Percentiles rank a stretch among this genome's conserved stretches.
These are phyloP conservation scores for Nothobranchius kuhntae DNA, from an alignment of 2,113 vertebrate genomes.

Conservation along the genomic window DNA sequence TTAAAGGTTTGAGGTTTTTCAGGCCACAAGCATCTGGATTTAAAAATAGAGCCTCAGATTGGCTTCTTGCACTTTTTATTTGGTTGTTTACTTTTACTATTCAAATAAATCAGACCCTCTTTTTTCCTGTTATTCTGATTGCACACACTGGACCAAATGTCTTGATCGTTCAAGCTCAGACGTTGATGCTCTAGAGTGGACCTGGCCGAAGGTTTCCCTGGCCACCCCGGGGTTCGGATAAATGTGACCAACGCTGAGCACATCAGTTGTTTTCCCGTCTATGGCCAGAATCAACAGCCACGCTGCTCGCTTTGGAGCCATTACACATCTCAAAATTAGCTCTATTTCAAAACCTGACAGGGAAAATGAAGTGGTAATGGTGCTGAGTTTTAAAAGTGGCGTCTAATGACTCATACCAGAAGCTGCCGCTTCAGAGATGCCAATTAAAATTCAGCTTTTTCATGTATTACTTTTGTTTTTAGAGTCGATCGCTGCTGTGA, in stretches of 20 bases:
- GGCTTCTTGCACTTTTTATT: conserved; percentile 54
- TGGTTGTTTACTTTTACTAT: conserved; percentile 66
- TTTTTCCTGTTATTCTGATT: conserved; percentile 57
- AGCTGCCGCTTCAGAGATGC: conserved; percentile 23
- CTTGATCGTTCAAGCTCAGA: conserved; percentile 74
- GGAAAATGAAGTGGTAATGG: conserved; percentile 62
- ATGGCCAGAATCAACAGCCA: conserved; percentile 71
- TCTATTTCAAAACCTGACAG: conserved; percentile 67
- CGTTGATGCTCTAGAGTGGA: conserved; percentile 63
- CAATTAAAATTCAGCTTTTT: conserved; percentile 46
- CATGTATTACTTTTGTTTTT: conserved; percentile 24
- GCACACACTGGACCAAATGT: conserved; percentile 63
- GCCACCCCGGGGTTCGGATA: conserved; percentile 65
- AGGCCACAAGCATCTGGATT: conserved; percentile 61
- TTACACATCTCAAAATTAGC: conserved; percentile 72
- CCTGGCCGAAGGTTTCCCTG: conserved; percentile 45
- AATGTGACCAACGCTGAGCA: conserved; percentile 58
- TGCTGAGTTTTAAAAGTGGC: conserved; percentile 51
- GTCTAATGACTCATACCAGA: conserved; percentile 55
- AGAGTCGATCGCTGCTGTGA: conserved; percentile 40
- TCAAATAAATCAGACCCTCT: conserved; percentile 24
- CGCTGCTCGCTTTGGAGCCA: conserved; percentile 59
- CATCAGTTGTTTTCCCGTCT: conserved; percentile 60
- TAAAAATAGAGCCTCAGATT: conserved; percentile 64
- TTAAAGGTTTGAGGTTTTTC: conserved; percentile 48